Evolutionary conservation across 1,140 invertebrate genomes (phyloP).

Genomic region (Tetraneura akinire): DNA sequence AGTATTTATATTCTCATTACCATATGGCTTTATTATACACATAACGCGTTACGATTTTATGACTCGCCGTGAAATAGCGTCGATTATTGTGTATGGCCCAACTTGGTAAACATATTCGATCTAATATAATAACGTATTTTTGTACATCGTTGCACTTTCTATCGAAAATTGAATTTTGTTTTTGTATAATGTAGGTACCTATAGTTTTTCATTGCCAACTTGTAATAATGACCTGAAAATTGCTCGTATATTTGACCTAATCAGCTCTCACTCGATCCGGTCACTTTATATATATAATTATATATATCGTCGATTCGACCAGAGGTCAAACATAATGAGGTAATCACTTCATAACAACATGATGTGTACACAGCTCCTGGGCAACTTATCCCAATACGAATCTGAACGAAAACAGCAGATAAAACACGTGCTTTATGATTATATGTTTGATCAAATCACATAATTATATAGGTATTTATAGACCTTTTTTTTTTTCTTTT

Average conservation of each 20-base stretch:
- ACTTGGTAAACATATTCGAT: not conserved
- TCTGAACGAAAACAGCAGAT: not conserved
- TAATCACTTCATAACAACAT: not conserved
- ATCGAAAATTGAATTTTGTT: conserved; percentile 29
- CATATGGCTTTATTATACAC: conserved; percentile 29
- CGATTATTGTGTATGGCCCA: conserved; percentile 7
- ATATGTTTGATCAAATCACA: too few species aligned
- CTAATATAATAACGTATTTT: not conserved
- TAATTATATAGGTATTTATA: too few species aligned
- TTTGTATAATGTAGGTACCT: too few species aligned
- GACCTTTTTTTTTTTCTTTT: too few species aligned
- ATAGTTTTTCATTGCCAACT: not conserved
- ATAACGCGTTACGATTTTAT: conserved; percentile 15
- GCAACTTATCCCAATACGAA: not conserved
- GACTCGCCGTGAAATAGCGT: conserved; percentile 2
- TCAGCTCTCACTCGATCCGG: conserved; percentile 9
- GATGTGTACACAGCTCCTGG: not conserved
- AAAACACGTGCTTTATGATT: too few species aligned
- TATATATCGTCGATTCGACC: not conserved
- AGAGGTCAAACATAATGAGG: not conserved
- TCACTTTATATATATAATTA: too few species aligned
- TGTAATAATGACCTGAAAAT: conserved; percentile 10
- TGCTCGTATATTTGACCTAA: not conserved
- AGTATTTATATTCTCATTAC: conserved; percentile 34
- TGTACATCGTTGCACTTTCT: not conserved